These are phyloP conservation scores for Nixonia krombeini DNA, from an alignment of 1,140 invertebrate genomes.

Conservation along the genomic window DNA sequence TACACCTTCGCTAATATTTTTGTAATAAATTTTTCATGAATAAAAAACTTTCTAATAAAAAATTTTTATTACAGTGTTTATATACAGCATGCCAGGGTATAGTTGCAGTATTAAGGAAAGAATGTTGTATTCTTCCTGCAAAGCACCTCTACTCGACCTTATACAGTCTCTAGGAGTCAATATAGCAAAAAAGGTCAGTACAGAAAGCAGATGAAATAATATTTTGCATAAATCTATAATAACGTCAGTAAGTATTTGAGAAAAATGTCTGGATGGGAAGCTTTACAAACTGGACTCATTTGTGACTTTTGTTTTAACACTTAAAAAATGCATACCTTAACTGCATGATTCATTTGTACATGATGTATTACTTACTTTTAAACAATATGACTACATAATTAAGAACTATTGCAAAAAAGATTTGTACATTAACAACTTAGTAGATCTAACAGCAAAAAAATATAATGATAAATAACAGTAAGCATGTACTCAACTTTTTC, in stretches of 20 bases:
- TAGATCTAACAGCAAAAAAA: background rate
- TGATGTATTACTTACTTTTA: slow-evolving; percentile 5
- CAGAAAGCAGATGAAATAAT: background rate
- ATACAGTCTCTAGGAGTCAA: slow-evolving; percentile 84
- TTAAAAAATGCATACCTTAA: background rate
- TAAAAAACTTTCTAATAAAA: too few species aligned
- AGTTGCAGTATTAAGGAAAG: slow-evolving; percentile 94
- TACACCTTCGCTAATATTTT: too few species aligned
- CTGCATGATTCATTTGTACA: slow-evolving; percentile 6
- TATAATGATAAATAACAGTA: background rate
- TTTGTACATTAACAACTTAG: too few species aligned
- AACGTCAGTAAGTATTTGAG: too few species aligned
- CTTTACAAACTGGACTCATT: background rate
- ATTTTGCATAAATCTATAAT: too few species aligned
- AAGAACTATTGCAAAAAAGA: background rate
- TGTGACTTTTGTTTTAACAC: too few species aligned
- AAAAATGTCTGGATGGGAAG: too few species aligned
- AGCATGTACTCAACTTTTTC: background rate
- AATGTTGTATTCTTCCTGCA: slow-evolving; percentile 98
- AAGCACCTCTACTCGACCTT: slow-evolving; percentile 86
- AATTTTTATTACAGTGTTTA: slow-evolving; percentile 91
- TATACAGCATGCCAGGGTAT: slow-evolving; percentile 98
- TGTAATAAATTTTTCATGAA: too few species aligned
- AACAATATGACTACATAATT: slow-evolving; percentile 7
- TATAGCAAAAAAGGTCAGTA: slow-evolving; percentile 85